A percentile compares a stretch with the other conserved stretches of the same genome.
Evolutionary conservation across 92 coral and sea anemone species (phyloP).

Genomic region (Metridium senile): DNA sequence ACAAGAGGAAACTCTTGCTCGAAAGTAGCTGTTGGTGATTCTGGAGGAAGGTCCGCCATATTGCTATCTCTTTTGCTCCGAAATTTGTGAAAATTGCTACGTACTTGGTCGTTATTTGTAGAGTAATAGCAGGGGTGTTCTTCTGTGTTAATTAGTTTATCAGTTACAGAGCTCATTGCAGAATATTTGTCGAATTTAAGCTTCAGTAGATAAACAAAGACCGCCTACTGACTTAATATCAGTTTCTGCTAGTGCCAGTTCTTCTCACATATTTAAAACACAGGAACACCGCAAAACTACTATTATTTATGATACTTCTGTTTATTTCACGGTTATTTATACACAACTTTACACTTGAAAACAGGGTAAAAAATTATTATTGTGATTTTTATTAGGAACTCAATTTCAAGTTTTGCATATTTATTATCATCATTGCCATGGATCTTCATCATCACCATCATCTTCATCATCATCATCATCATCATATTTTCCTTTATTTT

Average conservation of each 20-base stretch:
- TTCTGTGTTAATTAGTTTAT: constrained; percentile 11
- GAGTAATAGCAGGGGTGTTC: constrained; percentile 14
- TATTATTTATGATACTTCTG: no score
- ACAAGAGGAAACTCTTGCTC: neutral
- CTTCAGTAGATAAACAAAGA: neutral
- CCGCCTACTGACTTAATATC: neutral
- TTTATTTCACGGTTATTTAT: no score
- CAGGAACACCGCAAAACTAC: neutral
- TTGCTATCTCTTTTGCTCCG: neutral
- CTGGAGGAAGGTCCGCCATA: constrained; percentile 1
- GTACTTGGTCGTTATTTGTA: constrained; percentile 10
- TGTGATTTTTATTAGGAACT: no score
- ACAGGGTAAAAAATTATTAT: no score
- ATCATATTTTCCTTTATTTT: no score
- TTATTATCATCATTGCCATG: no score
- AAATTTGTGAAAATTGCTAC: neutral
- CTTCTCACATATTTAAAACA: neutral
- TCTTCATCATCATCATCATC: no score
- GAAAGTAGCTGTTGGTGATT: constrained; percentile 15
- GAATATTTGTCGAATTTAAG: neutral
- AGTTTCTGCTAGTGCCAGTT: neutral
- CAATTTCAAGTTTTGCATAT: no score
- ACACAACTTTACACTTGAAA: no score
- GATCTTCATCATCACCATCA: no score
- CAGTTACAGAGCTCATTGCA: constrained; percentile 10